phyloP scores from a whole-genome alignment of 2,113 vertebrate genomes.

The Caranx melampygus region DNA sequence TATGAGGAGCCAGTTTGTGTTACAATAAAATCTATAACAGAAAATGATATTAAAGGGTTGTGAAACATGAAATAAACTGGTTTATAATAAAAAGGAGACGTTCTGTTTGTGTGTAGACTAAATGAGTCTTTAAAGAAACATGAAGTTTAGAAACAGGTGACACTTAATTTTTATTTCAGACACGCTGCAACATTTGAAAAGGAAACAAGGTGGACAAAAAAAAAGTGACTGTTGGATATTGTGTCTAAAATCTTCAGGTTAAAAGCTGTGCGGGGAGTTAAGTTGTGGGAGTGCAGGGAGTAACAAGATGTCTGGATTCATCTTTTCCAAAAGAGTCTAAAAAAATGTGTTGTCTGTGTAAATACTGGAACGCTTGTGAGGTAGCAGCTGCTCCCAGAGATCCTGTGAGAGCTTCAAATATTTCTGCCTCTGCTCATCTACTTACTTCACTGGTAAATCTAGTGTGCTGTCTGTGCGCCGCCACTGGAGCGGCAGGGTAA shows the following conservation, averaged over 20 bases:
- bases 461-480: background rate
- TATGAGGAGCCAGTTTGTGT: constrained; percentile 41
- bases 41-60: background rate
- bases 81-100: constrained; percentile 38
- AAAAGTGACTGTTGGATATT: background rate
- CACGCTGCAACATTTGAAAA: background rate
- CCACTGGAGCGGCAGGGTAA: background rate
- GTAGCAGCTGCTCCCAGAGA: background rate
- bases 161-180: constrained; percentile 37
- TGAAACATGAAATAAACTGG: constrained; percentile 34
- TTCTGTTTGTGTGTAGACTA: background rate
- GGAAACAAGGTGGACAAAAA: constrained; percentile 2
- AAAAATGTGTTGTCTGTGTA: background rate
- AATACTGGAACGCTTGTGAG: background rate
- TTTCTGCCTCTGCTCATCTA: background rate
- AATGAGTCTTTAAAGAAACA: background rate
- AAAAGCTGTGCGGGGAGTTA: background rate
- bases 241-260: background rate
- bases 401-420: background rate
- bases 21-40: constrained; percentile 21
- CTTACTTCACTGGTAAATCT: background rate
- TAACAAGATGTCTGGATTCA: too few relatives aligned
- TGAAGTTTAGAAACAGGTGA: background rate
- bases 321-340: background rate
- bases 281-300: background rate